Conservation (phyloP, 1,140 invertebrate species). For the Riptortus pedestris region DNA sequence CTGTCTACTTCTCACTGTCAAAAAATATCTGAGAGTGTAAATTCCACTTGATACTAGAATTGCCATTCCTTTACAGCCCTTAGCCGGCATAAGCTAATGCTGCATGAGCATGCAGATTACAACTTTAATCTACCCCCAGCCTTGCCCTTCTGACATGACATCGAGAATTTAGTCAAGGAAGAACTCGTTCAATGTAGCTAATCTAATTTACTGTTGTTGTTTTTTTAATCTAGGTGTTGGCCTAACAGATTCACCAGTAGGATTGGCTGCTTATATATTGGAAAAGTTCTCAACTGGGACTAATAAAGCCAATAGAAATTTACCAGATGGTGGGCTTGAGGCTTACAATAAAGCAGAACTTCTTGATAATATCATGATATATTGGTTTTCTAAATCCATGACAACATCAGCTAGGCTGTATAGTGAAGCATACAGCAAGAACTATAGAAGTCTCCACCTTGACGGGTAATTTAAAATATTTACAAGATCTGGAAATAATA, state of each 20-base stretch:
- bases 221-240: slow-evolving; percentile 43
- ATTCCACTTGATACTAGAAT: too few relatives aligned
- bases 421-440: slow-evolving; percentile 47
- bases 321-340: slow-evolving; percentile 57
- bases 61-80: too few relatives aligned
- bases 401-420: slow-evolving; percentile 67
- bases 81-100: too few relatives aligned
- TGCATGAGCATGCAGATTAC: too few relatives aligned
- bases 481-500: not conserved
- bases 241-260: slow-evolving; percentile 50
- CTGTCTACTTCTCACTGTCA: too few relatives aligned
- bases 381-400: slow-evolving; percentile 67
- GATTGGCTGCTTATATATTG: slow-evolving; percentile 58
- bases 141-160: too few relatives aligned
- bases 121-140: too few relatives aligned
- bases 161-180: too few relatives aligned
- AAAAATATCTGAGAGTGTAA: too few relatives aligned
- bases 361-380: slow-evolving; percentile 80
- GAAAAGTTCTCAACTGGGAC: slow-evolving; percentile 63
- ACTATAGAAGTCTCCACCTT: slow-evolving; percentile 37
- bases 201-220: too few relatives aligned
- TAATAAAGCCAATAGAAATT: slow-evolving; percentile 44
- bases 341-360: slow-evolving; percentile 60
- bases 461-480: slow-evolving; percentile 34
- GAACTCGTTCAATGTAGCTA: too few relatives aligned